Conservation (phyloP, 2,113 vertebrate genomes). For the Heterochromis multidens region DNA sequence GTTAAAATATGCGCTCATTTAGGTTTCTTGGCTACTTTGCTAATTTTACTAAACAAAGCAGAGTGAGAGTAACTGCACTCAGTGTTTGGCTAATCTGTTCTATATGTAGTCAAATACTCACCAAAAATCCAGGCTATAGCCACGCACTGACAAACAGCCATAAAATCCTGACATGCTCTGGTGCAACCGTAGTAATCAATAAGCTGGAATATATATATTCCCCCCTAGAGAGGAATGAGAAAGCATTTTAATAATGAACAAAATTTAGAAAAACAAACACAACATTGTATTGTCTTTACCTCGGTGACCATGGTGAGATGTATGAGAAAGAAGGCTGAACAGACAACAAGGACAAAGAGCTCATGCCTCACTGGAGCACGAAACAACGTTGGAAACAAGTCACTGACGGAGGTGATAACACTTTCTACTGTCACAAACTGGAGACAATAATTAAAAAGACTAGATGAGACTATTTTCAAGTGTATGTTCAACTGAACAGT, state of each 20-base stretch:
- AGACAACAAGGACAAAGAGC: constrained; percentile 35
- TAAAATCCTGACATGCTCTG: constrained; percentile 44
- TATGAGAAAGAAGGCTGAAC: constrained; percentile 8
- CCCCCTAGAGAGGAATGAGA: constrained; percentile 30
- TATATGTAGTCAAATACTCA: background rate
- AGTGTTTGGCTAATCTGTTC: background rate
- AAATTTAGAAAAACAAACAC: background rate
- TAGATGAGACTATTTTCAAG: background rate
- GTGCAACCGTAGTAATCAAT: constrained; percentile 55
- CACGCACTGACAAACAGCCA: constrained; percentile 36
- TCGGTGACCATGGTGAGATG: constrained; percentile 46
- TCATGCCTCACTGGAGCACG: background rate
- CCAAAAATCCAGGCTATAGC: constrained; percentile 58
- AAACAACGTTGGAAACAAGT: constrained; percentile 29
- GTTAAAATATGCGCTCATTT: background rate
- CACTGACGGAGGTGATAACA: constrained; percentile 15
- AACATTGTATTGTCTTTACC: background rate
- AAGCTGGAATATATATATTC: constrained; percentile 62
- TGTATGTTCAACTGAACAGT: background rate
- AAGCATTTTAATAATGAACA: background rate
- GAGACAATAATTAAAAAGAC: background rate
- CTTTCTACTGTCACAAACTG: constrained; percentile 68
- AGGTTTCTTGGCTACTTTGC: background rate
- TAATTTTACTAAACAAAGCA: background rate
- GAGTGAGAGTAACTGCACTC: no score